A percentile compares a stretch with the other conserved stretches of the same genome.
Conservation (phyloP, 1,140 invertebrate species). For the Micrasema minimum region DNA sequence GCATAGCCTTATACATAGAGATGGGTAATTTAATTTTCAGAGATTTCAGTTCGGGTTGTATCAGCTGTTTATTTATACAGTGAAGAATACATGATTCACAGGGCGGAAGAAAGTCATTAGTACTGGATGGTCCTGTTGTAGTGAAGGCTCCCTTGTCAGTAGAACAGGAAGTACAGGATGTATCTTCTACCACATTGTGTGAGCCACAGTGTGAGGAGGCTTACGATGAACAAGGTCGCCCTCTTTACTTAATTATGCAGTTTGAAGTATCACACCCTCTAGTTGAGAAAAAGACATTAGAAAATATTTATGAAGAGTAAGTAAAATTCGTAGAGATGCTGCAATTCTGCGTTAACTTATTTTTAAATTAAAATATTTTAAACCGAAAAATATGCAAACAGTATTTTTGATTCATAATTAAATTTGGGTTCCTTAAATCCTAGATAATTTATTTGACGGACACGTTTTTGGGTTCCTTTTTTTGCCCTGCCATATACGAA, state of each 20-base stretch:
- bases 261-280: conserved; percentile 17
- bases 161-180: neutral
- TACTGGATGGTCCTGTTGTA: conserved; percentile 1
- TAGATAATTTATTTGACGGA: no score
- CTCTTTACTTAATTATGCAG: conserved; percentile 31
- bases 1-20: no score
- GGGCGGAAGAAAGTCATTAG: conserved; percentile 6
- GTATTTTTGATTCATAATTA: no score
- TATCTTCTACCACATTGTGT: neutral
- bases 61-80: conserved; percentile 14
- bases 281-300: conserved; percentile 15
- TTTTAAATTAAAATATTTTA: no score
- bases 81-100: conserved; percentile 18
- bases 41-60: conserved; percentile 3
- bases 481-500: no score
- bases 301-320: conserved; percentile 29
- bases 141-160: neutral
- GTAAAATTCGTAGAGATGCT: no score
- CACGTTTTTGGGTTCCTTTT: no score
- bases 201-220: conserved; percentile 17
- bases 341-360: no score
- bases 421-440: no score
- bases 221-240: conserved; percentile 3
- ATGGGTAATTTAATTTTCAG: no score
- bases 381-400: no score